Evolutionary conservation across 2,113 vertebrate genomes (phyloP), one percentile per base, ranked within the genome.

Genomic region (Pholis gunnellus): DNA sequence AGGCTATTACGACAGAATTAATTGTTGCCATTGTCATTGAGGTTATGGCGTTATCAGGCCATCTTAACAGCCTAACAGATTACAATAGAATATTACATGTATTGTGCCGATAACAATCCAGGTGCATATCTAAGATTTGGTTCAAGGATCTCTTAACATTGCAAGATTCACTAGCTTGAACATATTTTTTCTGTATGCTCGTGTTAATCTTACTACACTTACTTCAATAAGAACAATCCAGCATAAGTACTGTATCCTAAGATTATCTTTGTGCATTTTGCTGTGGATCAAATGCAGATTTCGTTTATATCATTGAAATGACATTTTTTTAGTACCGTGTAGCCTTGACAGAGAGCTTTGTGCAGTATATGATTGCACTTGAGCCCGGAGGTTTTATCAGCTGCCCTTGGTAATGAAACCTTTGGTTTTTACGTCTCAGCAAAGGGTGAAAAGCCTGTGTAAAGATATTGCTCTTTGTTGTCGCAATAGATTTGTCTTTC

Each of bases 361-460:
- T 82, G 75, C 56, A 48, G 65, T 78, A 36, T 78, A 84, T 81
- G 60, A 86, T 86, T 84, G 56, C 71, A 52, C 77, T 77, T 76
- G 75, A 84, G 82, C 71, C 78, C n/a, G 27, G 65, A 56, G 73
- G 80, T 81, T 88, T 88, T 85, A 89, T 87, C 90, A 83, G 83
- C 81, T 60, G 83, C 74, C 71, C 81, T 69, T 52, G 56, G 42
- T 79, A 79, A 90, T 87, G 79, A 88, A 88, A 83, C 70, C 85
- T 83, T 34, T 42, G 68, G 71, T 76, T 82, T 50, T 79, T 84
- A 50, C 7, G 8, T 82, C 82, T 84, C 38, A 66, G 63, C 68
- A 63, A 79, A 75, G 56, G 57, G 61, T 75, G 65, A 87, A 91
- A 81, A 82, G 78, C 59, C 85, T 52, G 75, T 81, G 82, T 80